A percentile compares a stretch with the other conserved stretches of the same genome.
Evolutionary conservation across 2,888 invertebrate genomes (phyloP).

Genomic region (Amorpha juglandis): DNA sequence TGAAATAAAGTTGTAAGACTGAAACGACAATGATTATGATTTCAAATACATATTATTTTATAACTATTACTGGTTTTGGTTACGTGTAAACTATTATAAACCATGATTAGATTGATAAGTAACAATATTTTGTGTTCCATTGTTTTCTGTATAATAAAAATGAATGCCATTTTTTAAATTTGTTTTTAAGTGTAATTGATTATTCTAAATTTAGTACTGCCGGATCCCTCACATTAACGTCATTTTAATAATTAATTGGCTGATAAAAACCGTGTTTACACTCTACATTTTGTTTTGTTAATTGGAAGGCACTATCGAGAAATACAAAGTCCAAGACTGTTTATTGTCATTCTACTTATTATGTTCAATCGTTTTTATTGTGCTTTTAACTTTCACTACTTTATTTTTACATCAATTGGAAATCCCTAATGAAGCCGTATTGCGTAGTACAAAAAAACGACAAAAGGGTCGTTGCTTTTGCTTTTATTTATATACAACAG

Average conservation of each 20-base stretch:
- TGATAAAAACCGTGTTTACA: conserved; percentile 44
- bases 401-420: conserved; percentile 1
- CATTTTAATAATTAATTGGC: conserved; percentile 36
- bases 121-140: neutral
- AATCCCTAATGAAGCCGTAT: neutral
- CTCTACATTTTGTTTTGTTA: conserved; percentile 44
- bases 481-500: too few species aligned
- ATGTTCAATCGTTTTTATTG: conserved; percentile 7
- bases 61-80: neutral
- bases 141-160: neutral
- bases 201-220: conserved; percentile 31
- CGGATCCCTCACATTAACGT: conserved; percentile 34
- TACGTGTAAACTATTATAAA: neutral
- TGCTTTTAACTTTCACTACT: conserved; percentile 21
- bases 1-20: conserved; percentile 58
- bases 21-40: conserved; percentile 30
- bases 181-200: conserved; percentile 22
- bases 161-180: neutral
- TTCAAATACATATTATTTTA: conserved; percentile 6
- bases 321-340: conserved; percentile 54
- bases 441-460: too few species aligned
- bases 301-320: conserved; percentile 51
- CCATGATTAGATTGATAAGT: neutral
- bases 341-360: conserved; percentile 35
- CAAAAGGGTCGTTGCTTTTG: too few species aligned